Percentiles rank a stretch among this genome's conserved stretches.
These are phyloP conservation scores for Camelus dromedarius DNA, from an alignment of 2,113 vertebrate species.

Conservation along the genomic window DNA sequence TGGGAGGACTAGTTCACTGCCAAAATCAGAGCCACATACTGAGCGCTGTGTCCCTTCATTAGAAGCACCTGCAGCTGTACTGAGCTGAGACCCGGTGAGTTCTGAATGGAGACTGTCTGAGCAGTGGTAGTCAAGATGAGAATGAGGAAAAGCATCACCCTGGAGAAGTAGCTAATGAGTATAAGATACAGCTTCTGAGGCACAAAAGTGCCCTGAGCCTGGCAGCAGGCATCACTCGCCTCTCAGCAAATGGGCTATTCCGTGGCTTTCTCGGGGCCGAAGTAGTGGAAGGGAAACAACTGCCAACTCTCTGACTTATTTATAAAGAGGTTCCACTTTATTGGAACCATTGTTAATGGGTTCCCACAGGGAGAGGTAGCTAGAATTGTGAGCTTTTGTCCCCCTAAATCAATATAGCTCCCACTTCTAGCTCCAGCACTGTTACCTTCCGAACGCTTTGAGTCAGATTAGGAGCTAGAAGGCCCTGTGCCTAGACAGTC, in stretches of 20 bases:
- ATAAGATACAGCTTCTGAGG: background rate
- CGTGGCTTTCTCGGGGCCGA: background rate
- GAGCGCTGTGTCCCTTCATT: background rate
- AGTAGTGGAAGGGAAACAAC: background rate
- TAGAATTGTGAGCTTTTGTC: background rate
- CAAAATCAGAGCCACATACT: background rate
- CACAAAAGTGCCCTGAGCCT: background rate
- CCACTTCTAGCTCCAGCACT: background rate
- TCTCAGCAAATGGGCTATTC: background rate
- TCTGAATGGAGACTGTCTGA: background rate
- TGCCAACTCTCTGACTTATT: background rate
- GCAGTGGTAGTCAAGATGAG: background rate
- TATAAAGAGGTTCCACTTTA: background rate
- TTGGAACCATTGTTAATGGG: background rate
- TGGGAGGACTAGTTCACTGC: background rate
- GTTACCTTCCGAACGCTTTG: background rate
- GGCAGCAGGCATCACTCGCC: background rate
- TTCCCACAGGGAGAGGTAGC: background rate
- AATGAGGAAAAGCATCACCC: background rate
- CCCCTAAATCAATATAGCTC: background rate
- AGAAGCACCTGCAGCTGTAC: background rate
- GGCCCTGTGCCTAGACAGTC: background rate
- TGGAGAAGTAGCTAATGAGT: background rate
- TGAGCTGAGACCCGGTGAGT: background rate
- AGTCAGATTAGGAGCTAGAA: background rate